Evolutionary conservation across 1,140 invertebrate species (phyloP).

Genomic region (Cheumatopsyche charites): DNA sequence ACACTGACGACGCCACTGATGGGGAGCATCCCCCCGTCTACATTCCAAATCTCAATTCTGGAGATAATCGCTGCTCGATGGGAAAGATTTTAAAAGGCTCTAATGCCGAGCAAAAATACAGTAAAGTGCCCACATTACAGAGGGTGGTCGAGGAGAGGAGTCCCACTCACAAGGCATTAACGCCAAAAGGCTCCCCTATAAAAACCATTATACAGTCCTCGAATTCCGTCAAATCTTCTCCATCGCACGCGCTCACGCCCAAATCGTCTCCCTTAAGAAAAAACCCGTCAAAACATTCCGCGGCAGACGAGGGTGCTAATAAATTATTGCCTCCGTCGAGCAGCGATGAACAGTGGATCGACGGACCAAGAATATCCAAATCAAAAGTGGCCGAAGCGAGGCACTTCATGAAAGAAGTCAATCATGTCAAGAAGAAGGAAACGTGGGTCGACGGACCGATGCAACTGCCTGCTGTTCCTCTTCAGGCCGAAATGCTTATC

Average conservation of each 20-base stretch:
- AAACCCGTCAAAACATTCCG: conserved; percentile 55
- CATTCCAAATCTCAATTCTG: conserved; percentile 81
- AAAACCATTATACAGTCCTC: conserved; percentile 58
- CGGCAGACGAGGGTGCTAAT: conserved; percentile 55
- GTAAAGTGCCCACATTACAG: conserved; percentile 61
- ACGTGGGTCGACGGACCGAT: conserved; percentile 95
- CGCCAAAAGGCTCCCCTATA: conserved; percentile 65
- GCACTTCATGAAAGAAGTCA: conserved; percentile 77
- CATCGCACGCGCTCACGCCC: conserved; percentile 60
- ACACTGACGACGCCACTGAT: conserved; percentile 88
- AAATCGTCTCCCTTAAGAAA: conserved; percentile 67
- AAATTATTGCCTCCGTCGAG: conserved; percentile 55
- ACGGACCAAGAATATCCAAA: conserved; percentile 87
- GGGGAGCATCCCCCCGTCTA: conserved; percentile 89
- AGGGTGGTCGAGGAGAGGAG: conserved; percentile 67
- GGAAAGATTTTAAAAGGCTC: conserved; percentile 79
- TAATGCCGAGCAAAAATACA: conserved; percentile 68
- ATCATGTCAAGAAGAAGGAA: conserved; percentile 77
- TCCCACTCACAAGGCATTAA: conserved; percentile 65
- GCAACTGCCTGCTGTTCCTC: conserved; percentile 56
- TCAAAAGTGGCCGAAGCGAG: conserved; percentile 81
- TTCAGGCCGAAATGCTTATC: conserved; percentile 60
- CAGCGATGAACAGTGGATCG: conserved; percentile 93
- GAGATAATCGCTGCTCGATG: conserved; percentile 81
- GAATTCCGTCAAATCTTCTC: conserved; percentile 64